phyloP scores from a whole-genome alignment of 2,888 invertebrate species.

The Stenodema calcarata region DNA sequence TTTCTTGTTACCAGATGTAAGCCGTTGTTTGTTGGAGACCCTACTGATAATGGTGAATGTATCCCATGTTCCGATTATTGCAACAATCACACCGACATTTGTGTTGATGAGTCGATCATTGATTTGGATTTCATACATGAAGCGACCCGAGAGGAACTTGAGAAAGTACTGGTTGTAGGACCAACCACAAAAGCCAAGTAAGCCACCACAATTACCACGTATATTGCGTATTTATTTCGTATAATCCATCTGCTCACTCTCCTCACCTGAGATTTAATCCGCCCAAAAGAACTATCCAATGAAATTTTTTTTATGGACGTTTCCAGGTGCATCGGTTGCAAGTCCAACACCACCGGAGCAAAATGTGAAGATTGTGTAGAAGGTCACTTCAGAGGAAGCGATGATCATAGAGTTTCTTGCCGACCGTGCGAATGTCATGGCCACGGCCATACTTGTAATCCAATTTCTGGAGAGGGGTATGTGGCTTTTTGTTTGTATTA shows the following conservation, averaged over 20 bases:
- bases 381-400: conserved; percentile 65
- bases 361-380: conserved; percentile 81
- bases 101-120: conserved; percentile 67
- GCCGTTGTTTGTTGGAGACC: conserved; percentile 90
- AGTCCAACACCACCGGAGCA: conserved; percentile 80
- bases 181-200: conserved; percentile 73
- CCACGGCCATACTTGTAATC: conserved; percentile 89
- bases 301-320: too few relatives aligned
- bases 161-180: conserved; percentile 72
- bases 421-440: conserved; percentile 91
- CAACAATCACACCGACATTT: conserved; percentile 77
- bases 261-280: background rate
- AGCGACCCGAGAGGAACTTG: conserved; percentile 66
- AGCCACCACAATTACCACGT: too few relatives aligned
- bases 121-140: conserved; percentile 61
- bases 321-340: conserved; percentile 76
- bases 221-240: background rate
- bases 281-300: too few relatives aligned
- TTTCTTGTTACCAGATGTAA: conserved; percentile 70
- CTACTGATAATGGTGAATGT: conserved; percentile 80
- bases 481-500: background rate
- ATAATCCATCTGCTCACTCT: background rate
- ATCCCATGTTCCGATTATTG: conserved; percentile 88
- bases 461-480: conserved; percentile 72
- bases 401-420: conserved; percentile 78